Base-by-base conservation (phyloP, 2,113 vertebrate species). In the Atractosteus spatula region DNA sequence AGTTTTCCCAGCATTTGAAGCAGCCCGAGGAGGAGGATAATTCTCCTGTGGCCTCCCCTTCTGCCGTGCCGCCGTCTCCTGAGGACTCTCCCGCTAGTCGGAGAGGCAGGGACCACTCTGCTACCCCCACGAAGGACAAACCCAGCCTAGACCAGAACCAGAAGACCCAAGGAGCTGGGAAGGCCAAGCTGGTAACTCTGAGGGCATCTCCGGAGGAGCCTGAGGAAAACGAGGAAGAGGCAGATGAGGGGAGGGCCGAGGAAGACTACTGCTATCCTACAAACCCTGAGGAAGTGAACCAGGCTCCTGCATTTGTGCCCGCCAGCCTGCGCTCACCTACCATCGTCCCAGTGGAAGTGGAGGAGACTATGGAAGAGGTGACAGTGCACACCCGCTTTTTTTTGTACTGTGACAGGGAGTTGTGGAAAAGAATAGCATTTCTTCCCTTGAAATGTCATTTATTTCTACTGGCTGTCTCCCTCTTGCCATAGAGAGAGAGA, bases 281-380 rank as follows among this genome's bases (percentile, higher is more conserved):
- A 73, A 82, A 89, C 68, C 87, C 88, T 0, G 90, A 92, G 44
- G 89, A 93, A 82, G 88, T 95, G 79, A 91, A 91, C 84, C 89
- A 89, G 79, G 91, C 92, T 45, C 91, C 92, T 45, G 93, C 82
- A 0, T 98, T 97, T 83, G 91, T 97, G 70, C 95, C 96, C 10
- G 71, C 89, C 66, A 88, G 92, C 73, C 90, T 99, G 68, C 90
- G 94, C 66, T 92, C 94, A 66, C 91, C 91, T 41, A 88, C 81
- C 16, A 84, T 88, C 43, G 42, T 94, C 76, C 74, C 91, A 65
- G 45, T 89, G 74, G 92, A 94, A 74, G 93, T 97, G 74, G 92
- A 96, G 66, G 95, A 97, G 86, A 94, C 92, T 0, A 86, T 96
- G 92, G 95, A 96, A 80, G 96, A 98, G 95, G 97, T 98, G 87